Conservation (phyloP, 2,797 vertebrate genomes). For the Taeniopygia guttata region DNA sequence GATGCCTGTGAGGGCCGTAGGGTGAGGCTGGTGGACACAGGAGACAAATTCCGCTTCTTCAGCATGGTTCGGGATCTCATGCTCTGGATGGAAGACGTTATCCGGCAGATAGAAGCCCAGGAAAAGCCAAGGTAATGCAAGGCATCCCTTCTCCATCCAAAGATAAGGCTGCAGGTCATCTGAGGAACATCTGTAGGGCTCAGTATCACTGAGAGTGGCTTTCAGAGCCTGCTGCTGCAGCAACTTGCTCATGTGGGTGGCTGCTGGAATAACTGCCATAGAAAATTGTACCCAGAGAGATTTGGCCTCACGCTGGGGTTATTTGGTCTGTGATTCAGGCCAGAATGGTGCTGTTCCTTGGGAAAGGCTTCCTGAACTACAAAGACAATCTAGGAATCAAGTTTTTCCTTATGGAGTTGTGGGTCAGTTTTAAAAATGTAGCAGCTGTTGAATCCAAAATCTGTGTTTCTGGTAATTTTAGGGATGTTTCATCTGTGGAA, state of each 20-base stretch:
- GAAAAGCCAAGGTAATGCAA: slow-evolving; percentile 89
- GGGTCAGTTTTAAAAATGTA: not conserved
- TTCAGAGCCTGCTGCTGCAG: not conserved
- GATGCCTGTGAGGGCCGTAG: slow-evolving; percentile 91
- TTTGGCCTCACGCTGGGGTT: rapidly evolving
- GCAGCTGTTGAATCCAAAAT: not conserved
- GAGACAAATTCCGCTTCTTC: slow-evolving; percentile 97
- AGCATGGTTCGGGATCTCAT: slow-evolving; percentile 95
- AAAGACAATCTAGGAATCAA: not conserved
- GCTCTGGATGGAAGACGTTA: slow-evolving; percentile 98
- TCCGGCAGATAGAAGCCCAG: slow-evolving; percentile 93
- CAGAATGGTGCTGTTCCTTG: not conserved
- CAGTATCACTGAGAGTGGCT: not conserved
- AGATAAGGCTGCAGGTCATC: not conserved
- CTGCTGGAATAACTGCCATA: not conserved
- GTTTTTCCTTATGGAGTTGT: not conserved
- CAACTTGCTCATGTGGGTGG: not conserved
- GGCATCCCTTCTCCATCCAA: not conserved
- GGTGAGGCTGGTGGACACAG: slow-evolving; percentile 83
- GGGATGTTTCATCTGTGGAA: slow-evolving; percentile 95
- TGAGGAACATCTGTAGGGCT: not conserved
- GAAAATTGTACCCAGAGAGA: not conserved
- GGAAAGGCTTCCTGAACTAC: not conserved
- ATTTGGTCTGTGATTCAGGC: not conserved
- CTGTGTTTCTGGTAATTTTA: slow-evolving; percentile 57